Evolutionary conservation across 1,140 invertebrate genomes (phyloP), one percentile per base, ranked within the genome.

Genomic region (Popillia japonica): DNA sequence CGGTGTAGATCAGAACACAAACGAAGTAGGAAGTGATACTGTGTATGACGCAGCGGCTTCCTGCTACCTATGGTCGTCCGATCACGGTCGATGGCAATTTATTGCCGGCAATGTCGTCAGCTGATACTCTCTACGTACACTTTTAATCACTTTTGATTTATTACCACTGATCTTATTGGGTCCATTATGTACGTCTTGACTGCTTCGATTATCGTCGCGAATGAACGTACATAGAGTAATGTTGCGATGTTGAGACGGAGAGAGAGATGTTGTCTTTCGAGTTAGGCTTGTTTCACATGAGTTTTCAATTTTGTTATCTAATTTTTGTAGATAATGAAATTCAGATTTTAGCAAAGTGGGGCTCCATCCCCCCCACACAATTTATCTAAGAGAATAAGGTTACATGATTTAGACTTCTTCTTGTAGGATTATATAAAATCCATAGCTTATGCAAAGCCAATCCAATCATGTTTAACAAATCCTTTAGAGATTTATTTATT

Each of bases 91-190:
- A 68, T 68, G 61, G 61, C 61, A 34, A 68, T 68, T 68, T 68
- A 68, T 68, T 34, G 22, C 61, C 61, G n/a, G 7, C 61, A 68
- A 68, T 68, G 61, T 68, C 61, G 61, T 68, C 61, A 68, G 61
- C 61, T 68, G 61, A 68, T 68, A 68, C 61, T 11, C 61, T 11
- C 61, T 55, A 17, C 61, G 61, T 27, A 68, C 61, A 68, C 61
- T 68, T 68, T 68, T 68, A 68, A 68, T 68, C 61, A 68, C 61
- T 68, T 68, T 68, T 68, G 61, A 68, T 68, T 68, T 68, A 68
- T 68, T 68, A 34, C 61, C 3, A 27, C 61, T 27, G 61, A 68
- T 68, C 61, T 68, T 68, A 68, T 17, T 68, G 22, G 61, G 27
- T 34, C 61, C 61, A 68, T 68, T 68, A 68, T 23, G 61, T 68